These are phyloP conservation scores for Marasmarcha lunaedactyla DNA, from an alignment of 2,888 invertebrate species.

Conservation along the genomic window DNA sequence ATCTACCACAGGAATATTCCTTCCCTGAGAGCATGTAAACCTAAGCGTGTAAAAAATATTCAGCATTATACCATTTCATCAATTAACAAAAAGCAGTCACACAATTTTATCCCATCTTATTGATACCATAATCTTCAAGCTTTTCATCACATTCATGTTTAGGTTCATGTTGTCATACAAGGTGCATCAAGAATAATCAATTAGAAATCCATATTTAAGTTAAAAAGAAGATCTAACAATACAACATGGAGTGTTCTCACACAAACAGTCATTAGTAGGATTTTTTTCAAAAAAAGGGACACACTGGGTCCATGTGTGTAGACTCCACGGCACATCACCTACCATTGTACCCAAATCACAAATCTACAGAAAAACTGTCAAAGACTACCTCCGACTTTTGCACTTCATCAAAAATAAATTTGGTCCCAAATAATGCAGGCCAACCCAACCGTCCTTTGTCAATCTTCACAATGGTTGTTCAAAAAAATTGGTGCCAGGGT, in stretches of 20 bases:
- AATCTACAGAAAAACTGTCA: slow-evolving; percentile 1
- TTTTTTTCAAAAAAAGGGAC: slow-evolving; percentile 27
- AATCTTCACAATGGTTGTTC: slow-evolving; percentile 22
- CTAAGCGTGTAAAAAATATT: too few species aligned
- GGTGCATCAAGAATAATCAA: too few species aligned
- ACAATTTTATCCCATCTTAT: too few species aligned
- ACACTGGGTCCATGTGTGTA: slow-evolving; percentile 62
- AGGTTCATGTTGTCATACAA: too few species aligned
- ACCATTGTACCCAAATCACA: slow-evolving; percentile 27
- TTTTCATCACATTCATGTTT: too few species aligned
- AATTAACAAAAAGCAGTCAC: too few species aligned
- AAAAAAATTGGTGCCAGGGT: slow-evolving; percentile 23
- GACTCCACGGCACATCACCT: slow-evolving; percentile 43
- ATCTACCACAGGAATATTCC: too few species aligned
- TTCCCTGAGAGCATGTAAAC: too few species aligned
- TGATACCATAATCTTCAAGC: too few species aligned
- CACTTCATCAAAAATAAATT: slow-evolving; percentile 68
- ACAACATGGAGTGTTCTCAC: not conserved
- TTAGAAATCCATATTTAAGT: too few species aligned
- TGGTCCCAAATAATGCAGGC: slow-evolving; percentile 47
- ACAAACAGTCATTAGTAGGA: not conserved
- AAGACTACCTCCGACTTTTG: slow-evolving; percentile 42
- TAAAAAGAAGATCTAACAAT: too few species aligned
- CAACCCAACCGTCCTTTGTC: slow-evolving; percentile 45
- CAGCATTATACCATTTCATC: too few species aligned